Percentiles rank a stretch among this genome's conserved stretches.
Conservation (phyloP, 2,797 vertebrate species). For the Oreochromis grahami region DNA sequence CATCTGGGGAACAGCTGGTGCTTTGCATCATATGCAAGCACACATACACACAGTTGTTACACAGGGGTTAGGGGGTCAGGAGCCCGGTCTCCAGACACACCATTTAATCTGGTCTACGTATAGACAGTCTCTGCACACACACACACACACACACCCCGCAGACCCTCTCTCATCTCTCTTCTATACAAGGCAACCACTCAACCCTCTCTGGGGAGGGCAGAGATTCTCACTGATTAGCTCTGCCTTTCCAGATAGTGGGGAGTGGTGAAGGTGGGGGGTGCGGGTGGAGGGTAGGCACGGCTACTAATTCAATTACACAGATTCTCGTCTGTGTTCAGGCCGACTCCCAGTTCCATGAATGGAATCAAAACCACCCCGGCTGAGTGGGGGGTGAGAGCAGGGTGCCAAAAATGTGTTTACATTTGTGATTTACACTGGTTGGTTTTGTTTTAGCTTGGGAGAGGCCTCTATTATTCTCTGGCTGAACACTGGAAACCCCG, state of each 20-base stretch:
- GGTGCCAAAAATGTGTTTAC: conserved; percentile 39
- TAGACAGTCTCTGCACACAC: conserved; percentile 32
- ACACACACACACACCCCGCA: too few relatives aligned
- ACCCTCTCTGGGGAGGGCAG: conserved; percentile 48
- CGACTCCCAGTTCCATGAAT: conserved; percentile 48
- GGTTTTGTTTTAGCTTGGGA: not conserved
- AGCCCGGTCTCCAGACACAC: conserved; percentile 40
- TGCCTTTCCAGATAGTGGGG: conserved; percentile 16
- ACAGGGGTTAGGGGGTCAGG: conserved; percentile 47
- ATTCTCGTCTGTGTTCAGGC: not conserved
- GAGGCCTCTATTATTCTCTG: not conserved
- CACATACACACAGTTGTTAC: conserved; percentile 14
- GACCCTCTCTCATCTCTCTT: conserved; percentile 31
- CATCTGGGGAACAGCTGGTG: conserved; percentile 73
- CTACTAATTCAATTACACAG: conserved; percentile 60
- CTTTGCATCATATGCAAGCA: conserved; percentile 25
- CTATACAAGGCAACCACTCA: conserved; percentile 68
- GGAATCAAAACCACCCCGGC: conserved; percentile 31
- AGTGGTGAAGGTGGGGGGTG: not conserved
- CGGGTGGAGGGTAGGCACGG: not conserved
- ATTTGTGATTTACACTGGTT: conserved; percentile 23
- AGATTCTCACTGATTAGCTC: conserved; percentile 59
- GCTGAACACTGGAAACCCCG: not conserved
- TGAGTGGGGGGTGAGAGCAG: not conserved
- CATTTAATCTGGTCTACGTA: conserved; percentile 52